Base-by-base conservation (phyloP, 2,888 invertebrate genomes). In the Cephus nigrinus region DNA sequence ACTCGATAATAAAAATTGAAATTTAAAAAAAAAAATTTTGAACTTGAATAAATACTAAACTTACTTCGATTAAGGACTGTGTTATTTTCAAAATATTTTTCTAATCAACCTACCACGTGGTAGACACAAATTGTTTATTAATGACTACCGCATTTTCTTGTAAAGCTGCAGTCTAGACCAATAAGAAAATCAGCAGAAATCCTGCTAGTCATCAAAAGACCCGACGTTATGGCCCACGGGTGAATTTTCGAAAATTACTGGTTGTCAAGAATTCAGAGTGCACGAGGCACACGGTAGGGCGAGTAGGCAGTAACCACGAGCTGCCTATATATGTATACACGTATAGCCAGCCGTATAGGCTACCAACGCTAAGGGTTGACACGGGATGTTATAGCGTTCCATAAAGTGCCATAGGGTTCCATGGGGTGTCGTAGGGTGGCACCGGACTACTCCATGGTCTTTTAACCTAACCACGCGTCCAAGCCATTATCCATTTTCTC, bases 391-490 rank as follows among this genome's bases (percentile, higher is more conserved):
- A 55, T 23, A 55, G 40, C 40, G 40, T 55, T 55, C 40, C 40
- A 55, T 55, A 55, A 55, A 55, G 40, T 55, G 40, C 40, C 40
- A 23, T 9, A 55, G 40, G 40, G 40, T 55, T 55, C 40, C 40
- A 55, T 55, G 40, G 40, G 40, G 40, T 55, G 40, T 55, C 23
- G 5, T 23, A 55, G 40, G 40, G 40, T 55, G 40, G 40, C 23
- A 23, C 23, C 15, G 40, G 40, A 23, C 40, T 55, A 9, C 40
- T 55, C 40, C 40, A 55, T 55, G 40, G 40, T 55, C 40, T 55
- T 55, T 55, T 55, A 55, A 55, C 40, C 40, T 55, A 55, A 71
- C 71, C 71, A 71, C 71, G 71, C 33, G 71, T 33, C 30, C 71
- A 71, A 71, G 31, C 71, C 71, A 55, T 55, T 55, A 55, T 33